Conservation (phyloP, 2,113 vertebrate species). For the Phycodurus eques region DNA sequence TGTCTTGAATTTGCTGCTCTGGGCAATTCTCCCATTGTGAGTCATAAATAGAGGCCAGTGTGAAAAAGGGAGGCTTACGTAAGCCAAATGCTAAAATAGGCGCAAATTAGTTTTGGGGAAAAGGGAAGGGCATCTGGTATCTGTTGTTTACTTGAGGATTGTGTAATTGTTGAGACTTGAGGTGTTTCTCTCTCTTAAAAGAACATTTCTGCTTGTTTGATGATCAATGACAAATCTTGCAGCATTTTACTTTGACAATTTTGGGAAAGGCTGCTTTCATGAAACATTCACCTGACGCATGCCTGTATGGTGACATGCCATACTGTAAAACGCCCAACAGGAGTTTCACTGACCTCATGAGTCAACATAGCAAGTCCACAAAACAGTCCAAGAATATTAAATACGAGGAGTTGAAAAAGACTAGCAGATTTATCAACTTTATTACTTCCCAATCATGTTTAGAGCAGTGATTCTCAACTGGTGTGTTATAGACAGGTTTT, state of each 20-base stretch:
- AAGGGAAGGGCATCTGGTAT: slow-evolving; percentile 23
- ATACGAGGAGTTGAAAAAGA: not conserved
- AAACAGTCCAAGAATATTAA: not conserved
- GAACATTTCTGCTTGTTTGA: not conserved
- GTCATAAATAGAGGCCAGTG: slow-evolving; percentile 38
- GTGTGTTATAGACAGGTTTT: too few species aligned
- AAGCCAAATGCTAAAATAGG: slow-evolving; percentile 16
- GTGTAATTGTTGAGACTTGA: slow-evolving; percentile 39
- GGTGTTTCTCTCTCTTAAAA: slow-evolving; percentile 14
- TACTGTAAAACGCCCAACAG: slow-evolving; percentile 6
- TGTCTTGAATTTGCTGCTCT: slow-evolving; percentile 13
- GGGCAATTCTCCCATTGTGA: slow-evolving; percentile 46
- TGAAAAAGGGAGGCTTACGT: slow-evolving; percentile 24
- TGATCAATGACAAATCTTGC: not conserved
- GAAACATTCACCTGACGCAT: slow-evolving; percentile 43
- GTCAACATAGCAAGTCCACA: slow-evolving; percentile 3
- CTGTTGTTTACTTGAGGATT: slow-evolving; percentile 44
- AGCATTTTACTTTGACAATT: not conserved
- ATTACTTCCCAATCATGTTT: too few species aligned
- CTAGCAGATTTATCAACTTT: too few species aligned
- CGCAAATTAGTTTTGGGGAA: slow-evolving; percentile 25
- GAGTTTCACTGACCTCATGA: slow-evolving; percentile 35
- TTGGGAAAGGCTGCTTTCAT: not conserved
- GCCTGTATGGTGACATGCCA: slow-evolving; percentile 33
- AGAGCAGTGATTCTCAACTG: too few species aligned